Evolutionary conservation across 37 sponge, comb jelly and placozoan species (phyloP), one percentile per base, ranked within the genome.

Genomic region (Axinella damicornis): DNA sequence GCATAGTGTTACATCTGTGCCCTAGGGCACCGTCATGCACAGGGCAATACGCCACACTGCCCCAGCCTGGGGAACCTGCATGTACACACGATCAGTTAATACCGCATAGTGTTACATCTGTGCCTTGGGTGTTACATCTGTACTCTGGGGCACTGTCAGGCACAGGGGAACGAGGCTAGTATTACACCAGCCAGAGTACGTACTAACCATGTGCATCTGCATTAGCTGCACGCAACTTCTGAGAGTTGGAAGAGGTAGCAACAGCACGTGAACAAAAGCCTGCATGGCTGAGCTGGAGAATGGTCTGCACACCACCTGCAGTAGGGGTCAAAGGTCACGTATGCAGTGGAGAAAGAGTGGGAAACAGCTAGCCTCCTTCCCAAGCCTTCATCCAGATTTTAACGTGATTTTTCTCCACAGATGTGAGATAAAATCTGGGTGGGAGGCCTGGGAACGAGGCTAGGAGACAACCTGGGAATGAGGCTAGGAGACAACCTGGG

Each of bases 141-240:
- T n/a, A n/a, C n/a, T n/a, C 57, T 81, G 77, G 14, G 94, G 94
- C 16, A 94, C 69, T 17, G 79, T 82, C 53, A 94, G 70, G 46
- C 85, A 90, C 22, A 94, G 52, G 57, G 77, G 4, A 16, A 90
- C 64, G 28, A 36, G 65, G 90, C 94, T n/a, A n/a, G 86, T 13
- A 73, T 32, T 2, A 66, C 65, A 2, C 77, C 80, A 67, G 80
- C 24, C 21, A 84, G 77, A 22, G 92, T n/a, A n/a, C n/a, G 46
- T 46, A 46, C 46, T 39, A 2, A 94, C 94, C 94, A 86, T 57
- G 20, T 94, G 90, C 31, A 78, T 72, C 20, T 78, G 82, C 56
- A 94, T 70, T 22, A 94, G 59, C 65, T 87, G 85, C 16, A 89
- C 83, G 65, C 88, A 90, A 58, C 87, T 82, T 76, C 83, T 86